phyloP scores from a whole-genome alignment of 2,888 invertebrate species.

The Pelosia muscerda region DNA sequence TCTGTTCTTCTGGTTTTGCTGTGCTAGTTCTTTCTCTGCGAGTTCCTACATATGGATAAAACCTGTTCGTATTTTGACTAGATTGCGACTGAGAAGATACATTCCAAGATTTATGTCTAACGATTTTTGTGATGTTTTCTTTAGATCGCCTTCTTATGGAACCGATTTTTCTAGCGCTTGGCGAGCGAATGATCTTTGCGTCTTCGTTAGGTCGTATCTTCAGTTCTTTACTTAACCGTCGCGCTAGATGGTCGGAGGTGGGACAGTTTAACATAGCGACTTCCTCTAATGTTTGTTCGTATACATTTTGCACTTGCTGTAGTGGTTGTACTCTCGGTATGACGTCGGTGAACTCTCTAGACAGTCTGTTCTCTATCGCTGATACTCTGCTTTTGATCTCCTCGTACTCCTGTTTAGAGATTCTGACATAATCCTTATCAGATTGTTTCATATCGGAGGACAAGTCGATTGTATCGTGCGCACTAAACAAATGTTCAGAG shows the following conservation, averaged over 20 bases:
- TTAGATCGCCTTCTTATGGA: conserved; percentile 90
- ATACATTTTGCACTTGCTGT: conserved; percentile 90
- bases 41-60: conserved; percentile 85
- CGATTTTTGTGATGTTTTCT: conserved; percentile 87
- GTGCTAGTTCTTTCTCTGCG: conserved; percentile 77
- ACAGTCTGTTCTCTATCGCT: conserved; percentile 90
- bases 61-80: conserved; percentile 75
- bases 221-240: conserved; percentile 90
- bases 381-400: conserved; percentile 92
- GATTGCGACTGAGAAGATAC: conserved; percentile 78
- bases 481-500: conserved; percentile 77
- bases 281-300: conserved; percentile 91
- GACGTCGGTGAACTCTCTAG: conserved; percentile 88
- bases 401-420: conserved; percentile 92
- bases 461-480: conserved; percentile 80
- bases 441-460: conserved; percentile 76
- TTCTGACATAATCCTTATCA: conserved; percentile 89
- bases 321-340: conserved; percentile 83
- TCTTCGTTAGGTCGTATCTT: conserved; percentile 91
- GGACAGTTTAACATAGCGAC: conserved; percentile 88
- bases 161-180: conserved; percentile 94
- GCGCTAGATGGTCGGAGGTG: conserved; percentile 90
- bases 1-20: conserved; percentile 63
- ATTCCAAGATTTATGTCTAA: conserved; percentile 90
- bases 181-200: conserved; percentile 91